Evolutionary conservation across 2,113 vertebrate species (phyloP).

Genomic region (Peucedramus taeniatus): DNA sequence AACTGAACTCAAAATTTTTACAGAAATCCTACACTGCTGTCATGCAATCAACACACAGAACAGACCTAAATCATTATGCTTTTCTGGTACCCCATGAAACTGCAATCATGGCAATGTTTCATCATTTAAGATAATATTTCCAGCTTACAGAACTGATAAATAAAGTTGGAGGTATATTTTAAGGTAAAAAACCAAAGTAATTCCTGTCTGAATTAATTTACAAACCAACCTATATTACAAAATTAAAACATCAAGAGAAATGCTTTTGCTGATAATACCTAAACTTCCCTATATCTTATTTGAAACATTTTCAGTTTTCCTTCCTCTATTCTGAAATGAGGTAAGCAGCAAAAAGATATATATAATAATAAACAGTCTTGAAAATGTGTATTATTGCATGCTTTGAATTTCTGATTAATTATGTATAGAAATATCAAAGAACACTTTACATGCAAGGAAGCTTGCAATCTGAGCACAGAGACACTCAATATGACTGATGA

Average conservation of each 20-base stretch:
- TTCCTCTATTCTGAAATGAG: neutral
- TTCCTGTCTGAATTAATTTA: neutral
- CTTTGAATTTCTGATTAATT: neutral
- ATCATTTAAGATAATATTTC: neutral
- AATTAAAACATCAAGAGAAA: neutral
- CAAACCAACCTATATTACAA: neutral
- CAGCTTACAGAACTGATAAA: neutral
- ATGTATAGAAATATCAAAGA: neutral
- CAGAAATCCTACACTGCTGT: neutral
- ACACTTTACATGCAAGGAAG: neutral
- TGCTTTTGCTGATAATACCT: neutral
- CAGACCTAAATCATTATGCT: neutral
- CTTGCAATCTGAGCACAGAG: neutral
- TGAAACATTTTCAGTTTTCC: neutral
- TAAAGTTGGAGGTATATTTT: neutral
- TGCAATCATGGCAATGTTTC: neutral
- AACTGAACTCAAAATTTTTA: neutral
- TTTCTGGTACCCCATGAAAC: neutral
- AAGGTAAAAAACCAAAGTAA: neutral
- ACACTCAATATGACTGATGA: neutral
- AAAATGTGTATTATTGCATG: neutral
- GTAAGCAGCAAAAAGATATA: neutral
- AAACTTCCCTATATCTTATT: neutral
- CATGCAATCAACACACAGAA: neutral
- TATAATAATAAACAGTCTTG: neutral